phyloP scores from a whole-genome alignment of 2,888 invertebrate genomes.

The Atethmia centrago region DNA sequence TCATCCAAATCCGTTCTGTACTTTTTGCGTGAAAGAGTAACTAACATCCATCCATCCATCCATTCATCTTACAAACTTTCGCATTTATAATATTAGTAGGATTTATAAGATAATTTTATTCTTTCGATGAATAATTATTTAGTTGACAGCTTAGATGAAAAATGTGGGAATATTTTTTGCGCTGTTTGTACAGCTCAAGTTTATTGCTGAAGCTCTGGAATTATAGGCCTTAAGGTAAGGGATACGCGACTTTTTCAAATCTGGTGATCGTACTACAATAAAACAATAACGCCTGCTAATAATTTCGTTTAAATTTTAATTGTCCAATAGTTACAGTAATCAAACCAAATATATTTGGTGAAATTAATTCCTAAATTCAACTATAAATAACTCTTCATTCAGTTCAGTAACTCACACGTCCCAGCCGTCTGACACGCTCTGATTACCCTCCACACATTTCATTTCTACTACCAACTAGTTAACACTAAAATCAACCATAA shows the following conservation, averaged over 20 bases:
- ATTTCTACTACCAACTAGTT: slow-evolving; percentile 80
- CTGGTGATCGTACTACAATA: not conserved
- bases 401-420: slow-evolving; percentile 85
- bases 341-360: slow-evolving; percentile 62
- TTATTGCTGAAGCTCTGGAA: not conserved
- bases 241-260: not conserved
- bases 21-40: too few species aligned
- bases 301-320: slow-evolving; percentile 4
- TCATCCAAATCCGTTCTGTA: too few species aligned
- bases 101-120: not conserved
- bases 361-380: slow-evolving; percentile 74
- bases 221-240: not conserved
- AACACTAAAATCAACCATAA: slow-evolving; percentile 44
- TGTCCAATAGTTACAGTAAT: slow-evolving; percentile 50
- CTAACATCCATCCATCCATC: too few species aligned
- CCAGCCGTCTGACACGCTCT: slow-evolving; percentile 85
- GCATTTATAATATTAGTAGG: too few species aligned
- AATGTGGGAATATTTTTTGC: not conserved
- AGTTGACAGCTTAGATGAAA: not conserved
- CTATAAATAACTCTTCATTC: slow-evolving; percentile 85
- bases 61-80: too few species aligned
- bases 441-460: slow-evolving; percentile 84
- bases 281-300: not conserved
- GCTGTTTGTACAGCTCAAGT: not conserved
- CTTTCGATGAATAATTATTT: too few species aligned